A percentile compares a stretch with the other conserved stretches of the same genome.
These are phyloP conservation scores for Diabrotica balteata DNA, from an alignment of 2,888 invertebrate genomes.

Conservation along the genomic window DNA sequence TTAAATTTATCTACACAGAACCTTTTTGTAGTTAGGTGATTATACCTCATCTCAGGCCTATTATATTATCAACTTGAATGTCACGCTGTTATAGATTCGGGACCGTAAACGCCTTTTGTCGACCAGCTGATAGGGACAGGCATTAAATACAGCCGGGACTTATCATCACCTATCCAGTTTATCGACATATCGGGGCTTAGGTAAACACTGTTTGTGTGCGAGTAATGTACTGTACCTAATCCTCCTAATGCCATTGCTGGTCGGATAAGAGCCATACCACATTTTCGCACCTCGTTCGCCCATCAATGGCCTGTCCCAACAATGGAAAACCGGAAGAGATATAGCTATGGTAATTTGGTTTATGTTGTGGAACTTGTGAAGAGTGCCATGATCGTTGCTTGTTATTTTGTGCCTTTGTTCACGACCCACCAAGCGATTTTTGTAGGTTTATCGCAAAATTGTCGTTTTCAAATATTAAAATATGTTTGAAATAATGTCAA, in stretches of 20 bases:
- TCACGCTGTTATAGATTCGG: too few species aligned
- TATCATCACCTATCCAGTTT: conserved; percentile 48
- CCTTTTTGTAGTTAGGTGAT: too few species aligned
- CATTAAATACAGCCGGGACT: conserved; percentile 30
- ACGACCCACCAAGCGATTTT: too few species aligned
- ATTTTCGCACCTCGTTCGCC: conserved; percentile 54
- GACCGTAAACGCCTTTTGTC: conserved; percentile 9
- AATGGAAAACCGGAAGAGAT: conserved; percentile 54
- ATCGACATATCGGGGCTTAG: conserved; percentile 51
- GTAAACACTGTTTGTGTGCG: conserved; percentile 57
- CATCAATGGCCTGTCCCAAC: conserved; percentile 49
- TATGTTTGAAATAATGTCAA: too few species aligned
- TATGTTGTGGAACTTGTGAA: conserved; percentile 5
- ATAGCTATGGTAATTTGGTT: conserved; percentile 46
- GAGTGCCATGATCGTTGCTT: background rate
- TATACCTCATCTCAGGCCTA: too few species aligned
- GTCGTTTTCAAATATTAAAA: too few species aligned
- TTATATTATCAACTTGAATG: too few species aligned
- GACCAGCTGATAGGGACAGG: conserved; percentile 25
- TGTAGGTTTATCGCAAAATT: too few species aligned
- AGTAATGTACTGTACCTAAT: conserved; percentile 57
- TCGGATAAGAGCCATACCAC: conserved; percentile 51
- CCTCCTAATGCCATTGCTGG: conserved; percentile 56
- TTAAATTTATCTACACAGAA: too few species aligned
- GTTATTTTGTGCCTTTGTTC: too few species aligned